phyloP scores from a whole-genome alignment of 2,888 invertebrate genomes.

The Leptura quadrifasciata region DNA sequence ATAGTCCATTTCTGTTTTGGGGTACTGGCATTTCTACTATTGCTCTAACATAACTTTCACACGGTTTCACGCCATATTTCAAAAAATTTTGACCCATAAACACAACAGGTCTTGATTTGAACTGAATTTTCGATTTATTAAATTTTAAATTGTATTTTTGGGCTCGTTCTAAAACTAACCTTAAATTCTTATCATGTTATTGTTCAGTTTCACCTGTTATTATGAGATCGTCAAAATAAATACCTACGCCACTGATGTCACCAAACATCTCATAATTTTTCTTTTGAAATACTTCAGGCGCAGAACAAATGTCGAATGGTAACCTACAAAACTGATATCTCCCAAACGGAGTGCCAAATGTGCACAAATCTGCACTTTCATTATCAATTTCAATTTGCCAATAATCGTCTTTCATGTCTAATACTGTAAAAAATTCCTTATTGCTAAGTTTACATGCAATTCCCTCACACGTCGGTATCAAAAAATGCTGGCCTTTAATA shows the following conservation, averaged over 20 bases:
- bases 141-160: slow-evolving; percentile 34
- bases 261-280: too few relatives aligned
- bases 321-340: slow-evolving; percentile 32
- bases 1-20: not conserved
- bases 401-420: slow-evolving; percentile 30
- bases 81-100: not conserved
- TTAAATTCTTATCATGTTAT: slow-evolving; percentile 53
- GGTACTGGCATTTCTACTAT: slow-evolving; percentile 10
- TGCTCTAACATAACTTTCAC: slow-evolving; percentile 11
- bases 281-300: slow-evolving; percentile 17
- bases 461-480: slow-evolving; percentile 40
- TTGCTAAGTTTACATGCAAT: slow-evolving; percentile 30
- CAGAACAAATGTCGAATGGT: slow-evolving; percentile 29
- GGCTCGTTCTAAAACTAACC: slow-evolving; percentile 51
- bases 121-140: not conserved
- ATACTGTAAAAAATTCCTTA: slow-evolving; percentile 38
- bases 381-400: slow-evolving; percentile 32
- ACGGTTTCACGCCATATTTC: not conserved
- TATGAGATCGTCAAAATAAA: slow-evolving; percentile 54
- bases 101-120: not conserved
- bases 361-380: slow-evolving; percentile 20
- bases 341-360: slow-evolving; percentile 20
- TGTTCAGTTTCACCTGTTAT: slow-evolving; percentile 24
- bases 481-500: slow-evolving; percentile 41
- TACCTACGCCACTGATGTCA: slow-evolving; percentile 48